Conservation (phyloP, 2,888 invertebrate species). For the Caenorhabditis macrosperma region DNA sequence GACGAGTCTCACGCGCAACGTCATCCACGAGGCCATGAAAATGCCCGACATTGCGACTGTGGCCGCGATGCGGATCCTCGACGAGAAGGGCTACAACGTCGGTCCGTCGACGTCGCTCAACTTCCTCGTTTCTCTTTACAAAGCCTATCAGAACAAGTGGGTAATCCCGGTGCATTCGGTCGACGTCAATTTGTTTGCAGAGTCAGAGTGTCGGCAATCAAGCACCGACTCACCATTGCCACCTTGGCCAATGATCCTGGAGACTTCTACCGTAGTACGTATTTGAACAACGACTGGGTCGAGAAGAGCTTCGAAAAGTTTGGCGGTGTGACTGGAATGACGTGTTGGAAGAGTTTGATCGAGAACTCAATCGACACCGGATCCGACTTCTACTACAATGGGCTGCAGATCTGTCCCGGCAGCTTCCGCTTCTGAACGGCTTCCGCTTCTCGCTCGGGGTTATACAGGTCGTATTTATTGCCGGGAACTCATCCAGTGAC, state of each 20-base stretch:
- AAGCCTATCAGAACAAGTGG: slow-evolving; percentile 62
- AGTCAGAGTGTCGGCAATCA: slow-evolving; percentile 22
- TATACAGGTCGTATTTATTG: slow-evolving; percentile 30
- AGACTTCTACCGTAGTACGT: slow-evolving; percentile 66
- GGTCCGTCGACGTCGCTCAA: slow-evolving; percentile 70
- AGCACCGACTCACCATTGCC: slow-evolving; percentile 56
- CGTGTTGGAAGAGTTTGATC: slow-evolving; percentile 66
- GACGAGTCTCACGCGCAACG: slow-evolving; percentile 71
- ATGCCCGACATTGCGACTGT: slow-evolving; percentile 76
- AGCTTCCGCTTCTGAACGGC: slow-evolving; percentile 6
- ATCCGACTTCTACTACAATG: slow-evolving; percentile 58
- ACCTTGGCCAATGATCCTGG: slow-evolving; percentile 68
- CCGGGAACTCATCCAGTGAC: slow-evolving; percentile 14
- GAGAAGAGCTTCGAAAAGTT: slow-evolving; percentile 58
- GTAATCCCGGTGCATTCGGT: slow-evolving; percentile 1
- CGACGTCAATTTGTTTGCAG: slow-evolving; percentile 34
- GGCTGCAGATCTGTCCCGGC: slow-evolving; percentile 49
- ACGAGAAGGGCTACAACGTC: slow-evolving; percentile 59
- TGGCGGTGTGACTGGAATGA: slow-evolving; percentile 63
- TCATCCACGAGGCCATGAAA: slow-evolving; percentile 72
- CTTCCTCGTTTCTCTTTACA: slow-evolving; percentile 68
- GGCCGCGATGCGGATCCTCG: slow-evolving; percentile 69
- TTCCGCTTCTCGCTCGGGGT: slow-evolving; percentile 19
- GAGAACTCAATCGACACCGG: slow-evolving; percentile 64
- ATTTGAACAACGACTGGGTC: slow-evolving; percentile 64